Conservation (phyloP, 2,797 vertebrate species). For the Crossoptilon crossoptilon region DNA sequence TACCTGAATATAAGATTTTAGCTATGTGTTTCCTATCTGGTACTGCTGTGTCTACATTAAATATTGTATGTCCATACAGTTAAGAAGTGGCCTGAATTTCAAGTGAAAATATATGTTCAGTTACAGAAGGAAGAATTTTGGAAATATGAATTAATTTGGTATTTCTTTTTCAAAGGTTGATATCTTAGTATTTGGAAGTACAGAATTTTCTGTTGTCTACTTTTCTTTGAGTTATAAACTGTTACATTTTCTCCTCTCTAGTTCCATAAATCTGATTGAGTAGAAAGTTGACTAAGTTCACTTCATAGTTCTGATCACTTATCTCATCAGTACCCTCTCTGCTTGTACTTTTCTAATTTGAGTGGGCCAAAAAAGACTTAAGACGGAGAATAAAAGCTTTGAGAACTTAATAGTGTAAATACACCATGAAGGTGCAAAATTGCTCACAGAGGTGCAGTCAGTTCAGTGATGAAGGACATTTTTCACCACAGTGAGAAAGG, state of each 20-base stretch:
- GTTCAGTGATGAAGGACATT: not conserved
- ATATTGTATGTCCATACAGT: not conserved
- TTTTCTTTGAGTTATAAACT: not conserved
- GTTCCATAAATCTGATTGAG: not conserved
- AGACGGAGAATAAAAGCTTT: not conserved
- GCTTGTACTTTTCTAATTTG: not conserved
- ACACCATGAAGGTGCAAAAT: not conserved
- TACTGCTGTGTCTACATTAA: not conserved
- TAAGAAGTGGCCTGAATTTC: not conserved
- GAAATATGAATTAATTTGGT: not conserved
- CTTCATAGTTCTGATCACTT: not conserved
- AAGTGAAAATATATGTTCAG: not conserved
- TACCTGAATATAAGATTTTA: not conserved
- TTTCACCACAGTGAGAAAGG: not conserved
- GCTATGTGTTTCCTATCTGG: not conserved
- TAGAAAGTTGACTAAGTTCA: not conserved
- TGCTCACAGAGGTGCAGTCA: not conserved
- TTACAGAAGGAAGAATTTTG: not conserved
- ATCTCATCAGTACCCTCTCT: not conserved
- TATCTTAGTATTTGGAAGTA: not conserved
- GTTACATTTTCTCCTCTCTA: not conserved
- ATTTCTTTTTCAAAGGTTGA: not conserved
- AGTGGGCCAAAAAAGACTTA: not conserved
- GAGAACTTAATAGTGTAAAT: not conserved
- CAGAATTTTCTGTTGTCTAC: rapidly evolving